phyloP scores from a whole-genome alignment of 2,113 vertebrate species.

The Oreochromis niloticus region DNA sequence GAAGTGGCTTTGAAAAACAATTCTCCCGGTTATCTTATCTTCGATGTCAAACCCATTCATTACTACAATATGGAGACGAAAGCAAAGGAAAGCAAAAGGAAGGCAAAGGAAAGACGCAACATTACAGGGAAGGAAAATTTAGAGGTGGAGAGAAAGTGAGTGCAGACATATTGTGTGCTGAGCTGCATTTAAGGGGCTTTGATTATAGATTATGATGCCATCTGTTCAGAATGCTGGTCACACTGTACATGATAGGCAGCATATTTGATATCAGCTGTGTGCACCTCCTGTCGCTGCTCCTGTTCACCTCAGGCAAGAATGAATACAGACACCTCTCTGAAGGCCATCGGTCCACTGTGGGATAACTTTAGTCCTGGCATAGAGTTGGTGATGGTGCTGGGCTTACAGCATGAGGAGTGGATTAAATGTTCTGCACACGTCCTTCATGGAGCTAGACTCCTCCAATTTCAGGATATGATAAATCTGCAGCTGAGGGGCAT shows the following conservation, averaged over 20 bases:
- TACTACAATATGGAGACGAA: neutral
- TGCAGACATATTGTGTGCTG: conserved; percentile 35
- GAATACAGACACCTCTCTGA: conserved; percentile 18
- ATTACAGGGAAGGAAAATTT: neutral
- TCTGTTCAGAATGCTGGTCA: conserved; percentile 41
- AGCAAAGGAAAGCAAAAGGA: neutral
- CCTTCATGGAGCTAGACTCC: conserved; percentile 54
- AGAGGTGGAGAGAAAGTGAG: neutral
- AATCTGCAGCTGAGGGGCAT: conserved; percentile 59
- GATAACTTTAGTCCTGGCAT: conserved; percentile 18
- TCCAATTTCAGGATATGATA: conserved; percentile 67
- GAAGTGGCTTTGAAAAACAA: conserved; percentile 12
- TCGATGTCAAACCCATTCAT: neutral
- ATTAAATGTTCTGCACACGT: conserved; percentile 60
- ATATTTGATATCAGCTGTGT: conserved; percentile 16
- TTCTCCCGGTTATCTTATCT: neutral
- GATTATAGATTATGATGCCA: conserved; percentile 54
- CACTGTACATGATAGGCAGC: conserved; percentile 28
- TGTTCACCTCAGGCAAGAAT: neutral
- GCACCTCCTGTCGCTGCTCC: conserved; percentile 19
- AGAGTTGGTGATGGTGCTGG: neutral
- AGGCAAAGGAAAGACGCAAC: neutral
- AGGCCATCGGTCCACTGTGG: conserved; percentile 27
- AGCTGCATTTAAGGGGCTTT: conserved; percentile 46
- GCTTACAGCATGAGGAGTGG: conserved; percentile 16